Evolutionary conservation across 2,113 vertebrate species (phyloP).

Genomic region (Cryptomyrus ogoouensis): DNA sequence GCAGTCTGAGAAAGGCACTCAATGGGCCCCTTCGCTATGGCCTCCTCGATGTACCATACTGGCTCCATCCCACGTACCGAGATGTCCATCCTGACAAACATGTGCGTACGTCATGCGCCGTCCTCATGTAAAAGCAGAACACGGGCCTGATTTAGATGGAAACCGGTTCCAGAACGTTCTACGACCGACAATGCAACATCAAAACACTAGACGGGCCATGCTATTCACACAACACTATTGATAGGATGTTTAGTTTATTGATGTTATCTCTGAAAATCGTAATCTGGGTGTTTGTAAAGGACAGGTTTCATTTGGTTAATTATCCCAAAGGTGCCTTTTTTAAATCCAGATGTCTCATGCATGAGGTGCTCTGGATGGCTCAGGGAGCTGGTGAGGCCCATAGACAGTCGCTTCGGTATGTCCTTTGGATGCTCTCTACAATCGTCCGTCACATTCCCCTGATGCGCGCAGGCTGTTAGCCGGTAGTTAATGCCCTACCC

Average conservation of each 20-base stretch:
- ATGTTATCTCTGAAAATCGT: background rate
- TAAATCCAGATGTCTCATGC: background rate
- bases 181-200: background rate
- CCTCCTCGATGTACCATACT: background rate
- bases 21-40: background rate
- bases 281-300: background rate
- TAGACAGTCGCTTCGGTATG: background rate
- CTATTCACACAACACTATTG: background rate
- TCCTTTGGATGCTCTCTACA: background rate
- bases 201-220: background rate
- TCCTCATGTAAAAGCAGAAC: background rate
- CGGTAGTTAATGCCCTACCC: background rate
- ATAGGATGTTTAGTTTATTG: background rate
- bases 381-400: background rate
- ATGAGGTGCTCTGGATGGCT: background rate
- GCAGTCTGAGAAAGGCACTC: background rate
- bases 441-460: background rate
- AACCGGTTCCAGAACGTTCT: background rate
- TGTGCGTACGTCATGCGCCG: background rate
- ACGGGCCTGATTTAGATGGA: background rate
- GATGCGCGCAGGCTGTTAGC: background rate
- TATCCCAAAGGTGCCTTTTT: background rate
- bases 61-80: background rate
- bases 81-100: background rate
- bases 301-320: background rate